Evolutionary conservation across 2,113 vertebrate genomes (phyloP).

Genomic region (Laticauda laticaudata): DNA sequence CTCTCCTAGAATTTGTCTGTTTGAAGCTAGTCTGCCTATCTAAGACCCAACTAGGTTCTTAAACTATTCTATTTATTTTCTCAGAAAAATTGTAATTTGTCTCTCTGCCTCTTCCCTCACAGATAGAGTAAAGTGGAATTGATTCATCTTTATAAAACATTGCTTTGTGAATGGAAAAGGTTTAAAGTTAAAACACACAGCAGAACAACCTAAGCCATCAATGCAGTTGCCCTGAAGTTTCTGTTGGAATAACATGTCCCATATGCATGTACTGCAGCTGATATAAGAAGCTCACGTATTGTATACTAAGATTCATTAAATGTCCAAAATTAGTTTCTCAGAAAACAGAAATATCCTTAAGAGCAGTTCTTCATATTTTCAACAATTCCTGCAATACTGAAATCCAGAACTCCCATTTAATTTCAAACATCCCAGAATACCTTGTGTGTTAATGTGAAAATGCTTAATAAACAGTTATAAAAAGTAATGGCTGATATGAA

Average conservation of each 20-base stretch:
- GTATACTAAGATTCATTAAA: neutral
- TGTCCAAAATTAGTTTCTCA: neutral
- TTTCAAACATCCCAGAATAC: neutral
- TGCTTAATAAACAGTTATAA: neutral
- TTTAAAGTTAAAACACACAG: neutral
- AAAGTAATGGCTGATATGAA: slow-evolving; percentile 3
- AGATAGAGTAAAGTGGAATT: neutral
- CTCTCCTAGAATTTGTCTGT: too few relatives aligned
- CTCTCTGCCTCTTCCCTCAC: neutral
- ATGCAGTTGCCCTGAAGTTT: neutral
- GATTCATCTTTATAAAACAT: neutral
- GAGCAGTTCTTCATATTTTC: neutral
- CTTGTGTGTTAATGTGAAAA: neutral
- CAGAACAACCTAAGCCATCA: neutral
- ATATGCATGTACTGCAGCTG: neutral
- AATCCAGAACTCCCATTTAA: neutral
- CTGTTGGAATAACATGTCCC: neutral
- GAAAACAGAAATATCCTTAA: neutral
- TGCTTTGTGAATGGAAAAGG: neutral
- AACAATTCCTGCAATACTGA: neutral
- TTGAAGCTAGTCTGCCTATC: neutral
- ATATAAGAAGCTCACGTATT: neutral
- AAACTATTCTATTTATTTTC: too few relatives aligned
- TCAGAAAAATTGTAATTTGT: too few relatives aligned
- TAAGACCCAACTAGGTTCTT: neutral